A percentile compares a stretch with the other conserved stretches of the same genome.
Evolutionary conservation across 2,888 invertebrate genomes (phyloP).

Genomic region (Apotomis betuletana): DNA sequence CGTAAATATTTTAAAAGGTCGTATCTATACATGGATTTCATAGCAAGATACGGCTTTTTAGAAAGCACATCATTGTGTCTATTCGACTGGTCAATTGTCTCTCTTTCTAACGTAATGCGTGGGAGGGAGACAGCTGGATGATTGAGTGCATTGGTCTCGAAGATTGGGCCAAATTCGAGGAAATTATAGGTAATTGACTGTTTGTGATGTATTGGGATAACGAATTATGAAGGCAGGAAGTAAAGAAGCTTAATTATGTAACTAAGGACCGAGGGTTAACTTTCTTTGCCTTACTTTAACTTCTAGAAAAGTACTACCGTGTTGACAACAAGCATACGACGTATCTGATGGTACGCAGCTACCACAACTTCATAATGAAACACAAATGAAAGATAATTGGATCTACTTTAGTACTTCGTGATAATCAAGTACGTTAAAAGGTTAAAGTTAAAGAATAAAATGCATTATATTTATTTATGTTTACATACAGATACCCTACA

Average conservation of each 20-base stretch:
- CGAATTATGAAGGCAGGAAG: constrained; percentile 25
- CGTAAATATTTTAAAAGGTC: too few species aligned
- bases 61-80: not conserved
- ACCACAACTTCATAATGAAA: too few species aligned
- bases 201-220: constrained; percentile 36
- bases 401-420: not conserved
- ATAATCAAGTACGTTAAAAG: not conserved
- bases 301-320: too few species aligned
- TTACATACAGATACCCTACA: not conserved
- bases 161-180: constrained; percentile 48
- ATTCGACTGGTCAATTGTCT: constrained; percentile 11
- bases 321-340: too few species aligned
- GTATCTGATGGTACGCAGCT: too few species aligned
- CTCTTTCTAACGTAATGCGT: constrained; percentile 3
- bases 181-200: constrained; percentile 55
- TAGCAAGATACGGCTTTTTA: too few species aligned
- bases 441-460: not conserved
- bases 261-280: not conserved
- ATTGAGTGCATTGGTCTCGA: constrained; percentile 36
- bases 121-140: constrained; percentile 18
- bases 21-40: too few species aligned
- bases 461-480: not conserved
- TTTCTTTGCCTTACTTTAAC: constrained; percentile 1
- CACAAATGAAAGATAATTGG: too few species aligned
- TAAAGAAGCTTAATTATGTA: not conserved